phyloP scores from a whole-genome alignment of 2,797 vertebrate species.

The Sparidentex hasta region DNA sequence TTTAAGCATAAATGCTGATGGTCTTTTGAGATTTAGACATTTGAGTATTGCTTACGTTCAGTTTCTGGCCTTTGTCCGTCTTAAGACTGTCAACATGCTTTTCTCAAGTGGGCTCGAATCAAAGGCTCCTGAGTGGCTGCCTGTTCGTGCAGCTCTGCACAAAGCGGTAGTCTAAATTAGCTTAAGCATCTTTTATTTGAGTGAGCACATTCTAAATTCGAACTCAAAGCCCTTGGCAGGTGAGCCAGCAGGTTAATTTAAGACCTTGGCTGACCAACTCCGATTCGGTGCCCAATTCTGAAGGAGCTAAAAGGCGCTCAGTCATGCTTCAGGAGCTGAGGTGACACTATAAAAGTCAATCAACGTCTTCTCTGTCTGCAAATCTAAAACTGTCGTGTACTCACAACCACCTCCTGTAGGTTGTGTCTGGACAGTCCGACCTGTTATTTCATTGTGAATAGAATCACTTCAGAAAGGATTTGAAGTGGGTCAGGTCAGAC shows the following conservation, averaged over 20 bases:
- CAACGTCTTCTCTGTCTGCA: constrained; percentile 25
- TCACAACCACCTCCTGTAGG: constrained; percentile 17
- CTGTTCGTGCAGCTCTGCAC: constrained; percentile 14
- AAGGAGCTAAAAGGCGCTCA: constrained; percentile 50
- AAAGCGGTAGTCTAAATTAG: constrained; percentile 15
- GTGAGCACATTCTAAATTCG: constrained; percentile 46
- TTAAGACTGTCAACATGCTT: background rate
- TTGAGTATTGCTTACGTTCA: background rate
- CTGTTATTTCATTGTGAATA: constrained; percentile 61
- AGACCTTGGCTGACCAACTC: constrained; percentile 52
- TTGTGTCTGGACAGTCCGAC: constrained; percentile 53
- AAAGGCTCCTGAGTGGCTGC: constrained; percentile 16
- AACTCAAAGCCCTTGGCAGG: constrained; percentile 42
- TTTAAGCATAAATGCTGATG: background rate
- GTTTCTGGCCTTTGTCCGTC: constrained; percentile 14
- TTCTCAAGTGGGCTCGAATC: background rate
- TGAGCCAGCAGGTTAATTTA: constrained; percentile 49
- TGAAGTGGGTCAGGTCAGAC: constrained; percentile 69
- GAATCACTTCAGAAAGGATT: constrained; percentile 58
- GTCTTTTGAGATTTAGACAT: background rate
- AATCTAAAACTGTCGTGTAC: constrained; percentile 21
- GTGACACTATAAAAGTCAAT: constrained; percentile 47
- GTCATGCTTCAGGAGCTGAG: constrained; percentile 68
- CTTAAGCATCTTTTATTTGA: constrained; percentile 46
- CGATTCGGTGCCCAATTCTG: constrained; percentile 38